Evolutionary conservation across 2,888 invertebrate genomes (phyloP), one percentile per base, ranked within the genome.

Genomic region (Callyntrura sp.): DNA sequence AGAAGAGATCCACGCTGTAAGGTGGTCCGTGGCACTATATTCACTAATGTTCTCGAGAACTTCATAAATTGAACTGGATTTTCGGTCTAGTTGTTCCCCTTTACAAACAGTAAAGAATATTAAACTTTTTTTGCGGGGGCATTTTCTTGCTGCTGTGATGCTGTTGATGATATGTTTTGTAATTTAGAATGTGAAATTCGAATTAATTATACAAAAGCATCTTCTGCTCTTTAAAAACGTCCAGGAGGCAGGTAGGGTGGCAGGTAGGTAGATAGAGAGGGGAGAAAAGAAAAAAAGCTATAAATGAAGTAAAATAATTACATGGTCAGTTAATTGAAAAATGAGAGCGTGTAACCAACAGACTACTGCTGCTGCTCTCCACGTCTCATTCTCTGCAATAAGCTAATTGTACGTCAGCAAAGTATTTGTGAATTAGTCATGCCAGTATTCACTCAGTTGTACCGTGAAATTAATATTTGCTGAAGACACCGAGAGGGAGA

Each of bases 261-360:
- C n/a, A n/a, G 11, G 14, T 14, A 12, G 14, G 28, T 3, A 20
- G 8, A 14, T 11, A 78, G 11, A 23, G 45, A 12, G 25, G 14
- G 28, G 11, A 8, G 3, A 43, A 78, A 6, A 65, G 14, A 11
- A 28, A 79, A 57, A 79, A 79, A 81, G 6, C 35, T 35, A 45
- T 62, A 62, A 62, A 62, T 78, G 62, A 62, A 45, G 55, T 43
- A 51, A 28, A 82, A 81, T 87, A 87, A 87, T 87, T 87, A 87
- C 87, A 87, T 81, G 87, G 87, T 70, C 60, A 87, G 87, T 87
- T 87, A 82, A 87, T 87, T 87, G 87, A 81, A 87, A 87, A 87
- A 86, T 78, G 76, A 62, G 62, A 81, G 81, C 60, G 62, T 55
- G 35, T 55, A 28, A n/a, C 1, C 23, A 17, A n/a, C 14, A 76